Percentiles rank a stretch among this genome's conserved stretches.
Conservation (phyloP, 2,113 vertebrate species). For the Periophthalmus modestus region DNA sequence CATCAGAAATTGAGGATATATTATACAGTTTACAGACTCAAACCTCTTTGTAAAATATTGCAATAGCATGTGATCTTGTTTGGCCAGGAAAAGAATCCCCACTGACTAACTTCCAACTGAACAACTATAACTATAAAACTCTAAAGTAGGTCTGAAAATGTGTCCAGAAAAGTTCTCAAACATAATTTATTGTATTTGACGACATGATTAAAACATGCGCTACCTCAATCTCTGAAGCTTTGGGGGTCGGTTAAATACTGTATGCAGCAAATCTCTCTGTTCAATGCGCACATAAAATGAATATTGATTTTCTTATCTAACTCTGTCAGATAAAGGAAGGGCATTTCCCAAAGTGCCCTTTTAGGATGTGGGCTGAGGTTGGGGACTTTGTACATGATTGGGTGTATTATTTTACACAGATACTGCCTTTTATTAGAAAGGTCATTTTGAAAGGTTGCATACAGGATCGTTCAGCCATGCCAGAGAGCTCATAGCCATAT, state of each 20-base stretch:
- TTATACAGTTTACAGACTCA: too few species aligned
- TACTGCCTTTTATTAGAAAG: background rate
- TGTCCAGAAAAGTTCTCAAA: background rate
- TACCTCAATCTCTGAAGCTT: background rate
- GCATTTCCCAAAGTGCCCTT: conserved; percentile 16
- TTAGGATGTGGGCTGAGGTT: background rate
- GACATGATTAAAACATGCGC: background rate
- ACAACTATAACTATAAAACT: background rate
- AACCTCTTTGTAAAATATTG: too few species aligned
- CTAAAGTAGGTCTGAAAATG: background rate
- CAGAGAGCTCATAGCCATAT: background rate
- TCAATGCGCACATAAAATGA: conserved; percentile 15
- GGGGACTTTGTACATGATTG: background rate
- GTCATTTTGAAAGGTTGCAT: background rate
- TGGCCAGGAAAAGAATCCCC: conserved; percentile 44
- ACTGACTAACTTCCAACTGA: conserved; percentile 3
- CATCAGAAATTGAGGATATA: too few species aligned
- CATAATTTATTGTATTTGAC: background rate
- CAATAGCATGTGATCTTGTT: too few species aligned
- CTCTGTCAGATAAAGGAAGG: conserved; percentile 21
- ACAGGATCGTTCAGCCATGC: background rate
- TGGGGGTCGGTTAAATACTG: conserved; percentile 31
- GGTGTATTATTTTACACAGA: background rate
- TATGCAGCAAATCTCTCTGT: conserved; percentile 16
- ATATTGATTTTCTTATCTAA: conserved; percentile 33